Conservation (phyloP, 2,113 vertebrate species). For the Pterocles gutturalis region DNA sequence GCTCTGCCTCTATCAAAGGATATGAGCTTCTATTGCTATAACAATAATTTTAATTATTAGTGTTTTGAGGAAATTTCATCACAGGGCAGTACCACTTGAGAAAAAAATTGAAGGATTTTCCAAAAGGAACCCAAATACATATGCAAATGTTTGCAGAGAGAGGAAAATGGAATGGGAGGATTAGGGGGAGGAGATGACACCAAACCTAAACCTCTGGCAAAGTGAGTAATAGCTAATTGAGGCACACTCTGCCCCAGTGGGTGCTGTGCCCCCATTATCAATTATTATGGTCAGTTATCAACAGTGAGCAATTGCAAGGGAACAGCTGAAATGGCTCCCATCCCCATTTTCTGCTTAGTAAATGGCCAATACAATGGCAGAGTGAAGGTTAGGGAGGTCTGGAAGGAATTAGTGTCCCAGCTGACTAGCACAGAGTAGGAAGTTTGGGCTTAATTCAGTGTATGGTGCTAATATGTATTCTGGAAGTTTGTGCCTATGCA, state of each 20-base stretch:
- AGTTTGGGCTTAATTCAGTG: not conserved
- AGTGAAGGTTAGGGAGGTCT: not conserved
- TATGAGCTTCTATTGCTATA: not conserved
- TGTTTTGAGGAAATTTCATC: not conserved
- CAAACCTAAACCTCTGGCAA: not conserved
- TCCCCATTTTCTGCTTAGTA: not conserved
- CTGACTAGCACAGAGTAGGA: not conserved
- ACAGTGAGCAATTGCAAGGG: not conserved
- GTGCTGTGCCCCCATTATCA: not conserved
- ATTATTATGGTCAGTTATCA: not conserved
- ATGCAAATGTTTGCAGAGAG: not conserved
- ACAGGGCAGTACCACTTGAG: not conserved
- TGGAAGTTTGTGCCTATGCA: not conserved
- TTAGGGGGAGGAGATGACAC: not conserved
- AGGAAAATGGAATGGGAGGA: not conserved
- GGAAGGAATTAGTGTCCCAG: not conserved
- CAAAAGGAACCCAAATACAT: not conserved
- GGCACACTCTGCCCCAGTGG: not conserved
- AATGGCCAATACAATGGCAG: not conserved
- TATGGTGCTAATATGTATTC: not conserved
- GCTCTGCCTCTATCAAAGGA: not conserved
- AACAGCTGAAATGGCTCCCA: not conserved
- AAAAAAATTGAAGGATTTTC: not conserved
- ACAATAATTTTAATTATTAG: not conserved
- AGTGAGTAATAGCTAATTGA: not conserved